Percentiles rank a stretch among this genome's conserved stretches.
Conservation (phyloP, 2,797 vertebrate genomes). For the Jordanella pulchra region DNA sequence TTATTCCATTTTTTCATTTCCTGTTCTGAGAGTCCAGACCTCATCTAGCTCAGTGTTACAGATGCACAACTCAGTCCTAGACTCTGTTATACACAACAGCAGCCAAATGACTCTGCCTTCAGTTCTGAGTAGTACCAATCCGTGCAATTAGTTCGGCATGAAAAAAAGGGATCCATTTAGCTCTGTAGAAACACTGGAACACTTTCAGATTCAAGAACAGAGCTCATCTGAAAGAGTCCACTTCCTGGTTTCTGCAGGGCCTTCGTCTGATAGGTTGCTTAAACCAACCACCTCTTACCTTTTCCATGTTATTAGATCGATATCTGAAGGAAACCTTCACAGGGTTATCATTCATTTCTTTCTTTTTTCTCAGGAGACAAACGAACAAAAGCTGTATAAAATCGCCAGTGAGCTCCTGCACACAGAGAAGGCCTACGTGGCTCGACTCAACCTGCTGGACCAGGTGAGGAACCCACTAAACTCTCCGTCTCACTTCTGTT, state of each 20-base stretch:
- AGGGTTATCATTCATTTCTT: neutral
- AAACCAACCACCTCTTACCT: neutral
- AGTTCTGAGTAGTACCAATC: neutral
- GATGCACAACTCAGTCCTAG: constrained; percentile 9
- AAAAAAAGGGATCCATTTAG: neutral
- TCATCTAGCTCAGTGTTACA: neutral
- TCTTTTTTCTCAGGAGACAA: constrained; percentile 84
- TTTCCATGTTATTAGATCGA: constrained; percentile 11
- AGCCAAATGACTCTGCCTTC: neutral
- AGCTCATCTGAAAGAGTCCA: constrained; percentile 1
- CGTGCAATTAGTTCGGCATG: neutral
- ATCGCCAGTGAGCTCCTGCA: constrained; percentile 95
- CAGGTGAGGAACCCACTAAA: constrained; percentile 77
- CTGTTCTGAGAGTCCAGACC: constrained; percentile 35
- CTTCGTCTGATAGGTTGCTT: neutral
- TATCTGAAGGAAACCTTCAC: constrained; percentile 1
- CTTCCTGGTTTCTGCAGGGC: constrained; percentile 21
- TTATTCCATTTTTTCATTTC: constrained; percentile 67
- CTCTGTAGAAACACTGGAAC: constrained; percentile 34
- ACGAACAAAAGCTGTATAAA: constrained; percentile 94
- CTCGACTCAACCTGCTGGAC: constrained; percentile 90
- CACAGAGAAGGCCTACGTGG: constrained; percentile 94
- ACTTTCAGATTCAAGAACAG: constrained; percentile 14
- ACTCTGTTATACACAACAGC: neutral
- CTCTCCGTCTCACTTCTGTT: constrained; percentile 11